phyloP scores from a whole-genome alignment of 35 echinoderm and acorn worm species.

The Eucidaris tribuloides region DNA sequence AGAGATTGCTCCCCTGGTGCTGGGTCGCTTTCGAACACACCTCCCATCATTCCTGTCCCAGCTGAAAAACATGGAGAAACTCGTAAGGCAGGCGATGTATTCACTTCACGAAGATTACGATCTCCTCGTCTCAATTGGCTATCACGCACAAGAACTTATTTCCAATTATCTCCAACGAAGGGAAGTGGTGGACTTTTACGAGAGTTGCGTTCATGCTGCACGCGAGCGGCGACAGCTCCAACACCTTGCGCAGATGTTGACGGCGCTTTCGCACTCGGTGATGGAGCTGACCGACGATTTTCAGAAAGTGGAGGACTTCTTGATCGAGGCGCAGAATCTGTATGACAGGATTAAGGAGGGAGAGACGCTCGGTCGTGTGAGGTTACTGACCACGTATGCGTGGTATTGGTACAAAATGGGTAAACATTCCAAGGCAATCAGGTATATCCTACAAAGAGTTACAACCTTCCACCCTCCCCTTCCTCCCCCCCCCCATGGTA shows the following conservation, averaged over 20 bases:
- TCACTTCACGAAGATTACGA: neutral
- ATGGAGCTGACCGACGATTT: neutral
- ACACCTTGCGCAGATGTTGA: neutral
- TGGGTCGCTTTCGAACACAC: neutral
- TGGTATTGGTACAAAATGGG: neutral
- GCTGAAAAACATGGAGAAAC: neutral
- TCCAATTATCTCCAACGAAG: neutral
- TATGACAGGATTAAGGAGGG: neutral
- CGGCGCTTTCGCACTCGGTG: neutral
- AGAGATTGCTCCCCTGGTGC: neutral
- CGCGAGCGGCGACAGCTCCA: neutral
- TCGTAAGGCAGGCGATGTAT: neutral
- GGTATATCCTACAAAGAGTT: no score
- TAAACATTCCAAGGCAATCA: neutral
- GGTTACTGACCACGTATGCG: neutral
- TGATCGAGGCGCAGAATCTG: neutral
- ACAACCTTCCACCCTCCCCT: no score
- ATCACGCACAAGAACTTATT: neutral
- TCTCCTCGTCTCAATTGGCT: neutral
- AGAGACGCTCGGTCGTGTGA: neutral
- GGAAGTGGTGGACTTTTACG: neutral
- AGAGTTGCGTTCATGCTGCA: neutral
- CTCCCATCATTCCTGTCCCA: neutral
- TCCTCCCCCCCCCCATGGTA: no score
- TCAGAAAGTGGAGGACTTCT: neutral